phyloP scores from a whole-genome alignment of 2,113 vertebrate species.

The Crotalus horridus region DNA sequence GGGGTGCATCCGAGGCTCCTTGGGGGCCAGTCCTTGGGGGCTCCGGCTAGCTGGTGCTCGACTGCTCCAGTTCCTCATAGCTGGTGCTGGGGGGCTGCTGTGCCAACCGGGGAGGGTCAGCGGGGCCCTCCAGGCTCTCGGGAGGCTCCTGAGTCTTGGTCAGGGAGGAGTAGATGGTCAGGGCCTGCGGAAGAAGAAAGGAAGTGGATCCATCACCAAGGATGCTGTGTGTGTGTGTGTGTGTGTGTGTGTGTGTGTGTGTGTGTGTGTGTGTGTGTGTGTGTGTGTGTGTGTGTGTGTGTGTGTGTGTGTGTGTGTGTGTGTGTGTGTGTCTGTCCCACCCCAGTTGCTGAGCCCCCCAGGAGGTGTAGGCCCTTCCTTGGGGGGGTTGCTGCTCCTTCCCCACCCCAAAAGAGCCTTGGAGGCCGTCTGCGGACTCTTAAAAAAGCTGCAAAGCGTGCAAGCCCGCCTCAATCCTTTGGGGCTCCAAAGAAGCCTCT shows the following conservation, averaged over 20 bases:
- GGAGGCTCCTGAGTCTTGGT: constrained; percentile 57
- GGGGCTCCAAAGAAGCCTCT: neutral
- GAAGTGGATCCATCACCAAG: neutral
- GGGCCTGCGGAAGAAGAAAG: constrained; percentile 50
- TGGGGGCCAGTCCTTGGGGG: neutral
- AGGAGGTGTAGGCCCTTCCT: neutral
- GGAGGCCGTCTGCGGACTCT: neutral
- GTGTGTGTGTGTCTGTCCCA: neutral
- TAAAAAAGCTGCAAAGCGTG: neutral
- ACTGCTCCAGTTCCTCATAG: constrained; percentile 38
- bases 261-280: too few relatives aligned
- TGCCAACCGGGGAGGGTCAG: accelerated
- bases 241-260: too few relatives aligned
- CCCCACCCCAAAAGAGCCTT: neutral
- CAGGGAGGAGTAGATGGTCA: constrained; percentile 72
- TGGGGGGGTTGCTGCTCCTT: neutral
- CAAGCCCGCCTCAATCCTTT: neutral
- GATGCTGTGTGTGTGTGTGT: neutral
- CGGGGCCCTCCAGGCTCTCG: neutral
- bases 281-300: neutral
- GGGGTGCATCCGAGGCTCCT: neutral
- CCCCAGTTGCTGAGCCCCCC: neutral
- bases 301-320: too few relatives aligned
- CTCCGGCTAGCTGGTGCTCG: constrained; percentile 39
- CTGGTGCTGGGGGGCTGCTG: accelerated